Evolutionary conservation across 1,140 invertebrate genomes (phyloP).

Genomic region (Drosophila ananassae): DNA sequence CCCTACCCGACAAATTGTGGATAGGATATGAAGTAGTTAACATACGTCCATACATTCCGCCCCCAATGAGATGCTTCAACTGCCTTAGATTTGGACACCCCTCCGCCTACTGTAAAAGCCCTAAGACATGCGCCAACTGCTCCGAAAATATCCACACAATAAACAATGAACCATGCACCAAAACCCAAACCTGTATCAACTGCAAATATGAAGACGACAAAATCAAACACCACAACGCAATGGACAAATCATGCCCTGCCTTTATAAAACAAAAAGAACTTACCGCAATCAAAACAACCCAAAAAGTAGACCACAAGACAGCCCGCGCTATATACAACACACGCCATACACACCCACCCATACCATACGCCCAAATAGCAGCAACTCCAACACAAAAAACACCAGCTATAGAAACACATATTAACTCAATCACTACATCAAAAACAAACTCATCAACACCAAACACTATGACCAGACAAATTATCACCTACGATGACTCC

Average conservation of each 20-base stretch:
- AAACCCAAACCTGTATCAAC: conserved; percentile 4
- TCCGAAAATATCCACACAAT: conserved; percentile 3
- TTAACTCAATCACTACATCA: too few relatives aligned
- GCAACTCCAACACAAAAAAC: not conserved
- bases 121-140: conserved; percentile 1
- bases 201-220: conserved; percentile 3
- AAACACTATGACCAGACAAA: not conserved
- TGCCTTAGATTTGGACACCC: conserved; percentile 6
- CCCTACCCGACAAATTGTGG: conserved; percentile 1
- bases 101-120: conserved; percentile 6
- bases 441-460: conserved; percentile 1
- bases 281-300: not conserved
- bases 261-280: conserved; percentile 7
- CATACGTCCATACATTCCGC: conserved; percentile 11
- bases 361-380: conserved; percentile 2
- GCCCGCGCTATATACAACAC: not conserved
- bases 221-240: conserved; percentile 8
- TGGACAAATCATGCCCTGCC: conserved; percentile 3
- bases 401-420: not conserved
- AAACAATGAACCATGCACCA: not conserved
- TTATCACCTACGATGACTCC: not conserved
- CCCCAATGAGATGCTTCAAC: conserved; percentile 10
- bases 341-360: conserved; percentile 8
- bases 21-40: conserved; percentile 5
- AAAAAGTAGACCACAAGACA: conserved; percentile 9